phyloP scores from a whole-genome alignment of 2,888 invertebrate genomes.

The Dryomyza anilis region DNA sequence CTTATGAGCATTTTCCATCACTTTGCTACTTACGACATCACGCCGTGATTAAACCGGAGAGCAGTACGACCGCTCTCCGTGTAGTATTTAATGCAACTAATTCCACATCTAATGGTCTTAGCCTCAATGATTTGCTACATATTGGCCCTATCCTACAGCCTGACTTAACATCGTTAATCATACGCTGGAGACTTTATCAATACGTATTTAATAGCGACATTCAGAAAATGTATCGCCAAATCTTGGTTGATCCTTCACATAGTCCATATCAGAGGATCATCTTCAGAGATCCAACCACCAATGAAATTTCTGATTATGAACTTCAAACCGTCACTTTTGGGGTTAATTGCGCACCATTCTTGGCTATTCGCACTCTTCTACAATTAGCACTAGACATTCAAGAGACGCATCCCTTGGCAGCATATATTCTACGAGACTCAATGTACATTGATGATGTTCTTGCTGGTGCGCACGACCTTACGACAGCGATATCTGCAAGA shows the following conservation, averaged over 20 bases:
- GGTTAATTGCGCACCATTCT: too few species aligned
- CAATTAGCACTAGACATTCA: background rate
- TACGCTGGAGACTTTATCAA: background rate
- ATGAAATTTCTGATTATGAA: background rate
- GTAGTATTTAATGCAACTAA: too few species aligned
- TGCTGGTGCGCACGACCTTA: background rate
- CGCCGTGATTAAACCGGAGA: too few species aligned
- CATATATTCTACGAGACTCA: background rate
- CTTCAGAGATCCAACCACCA: background rate
- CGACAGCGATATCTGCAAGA: background rate
- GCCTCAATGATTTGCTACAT: background rate
- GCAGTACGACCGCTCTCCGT: too few species aligned
- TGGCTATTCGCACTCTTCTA: background rate
- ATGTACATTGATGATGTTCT: slow-evolving; percentile 13
- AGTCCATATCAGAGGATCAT: background rate
- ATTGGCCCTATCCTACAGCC: background rate
- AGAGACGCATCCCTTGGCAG: too few species aligned
- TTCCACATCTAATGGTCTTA: background rate
- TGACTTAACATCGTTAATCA: background rate
- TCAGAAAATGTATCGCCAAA: too few species aligned
- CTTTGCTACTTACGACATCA: too few species aligned
- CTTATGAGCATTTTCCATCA: slow-evolving; percentile 14
- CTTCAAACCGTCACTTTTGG: too few species aligned
- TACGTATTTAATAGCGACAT: too few species aligned
- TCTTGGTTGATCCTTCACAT: too few species aligned